Conservation (phyloP, 1,140 invertebrate species). For the Drosophila nannoptera region DNA sequence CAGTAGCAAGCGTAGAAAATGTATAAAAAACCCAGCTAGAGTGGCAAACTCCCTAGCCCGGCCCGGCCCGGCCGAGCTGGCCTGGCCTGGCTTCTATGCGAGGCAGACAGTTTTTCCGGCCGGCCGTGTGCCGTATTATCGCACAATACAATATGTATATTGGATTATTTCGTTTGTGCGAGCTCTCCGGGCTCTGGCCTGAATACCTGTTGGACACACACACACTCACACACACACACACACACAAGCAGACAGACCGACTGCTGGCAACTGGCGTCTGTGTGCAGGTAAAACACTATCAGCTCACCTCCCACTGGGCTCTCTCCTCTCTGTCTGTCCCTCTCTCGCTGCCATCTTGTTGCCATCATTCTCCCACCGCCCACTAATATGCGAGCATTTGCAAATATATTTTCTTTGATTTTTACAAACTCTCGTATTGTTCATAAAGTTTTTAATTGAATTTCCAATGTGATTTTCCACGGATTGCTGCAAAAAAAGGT, state of each 20-base stretch:
- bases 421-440: conserved; percentile 9
- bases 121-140: conserved; percentile 53
- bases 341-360: no score
- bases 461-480: conserved; percentile 4
- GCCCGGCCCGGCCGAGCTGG: no score
- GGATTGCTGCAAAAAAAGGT: not conserved
- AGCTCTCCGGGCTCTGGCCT: conserved; percentile 35
- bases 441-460: conserved; percentile 61
- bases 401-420: conserved; percentile 60
- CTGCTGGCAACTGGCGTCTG: not conserved
- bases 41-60: conserved; percentile 1
- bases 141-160: conserved; percentile 75
- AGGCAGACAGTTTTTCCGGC: conserved; percentile 16
- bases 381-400: conserved; percentile 40
- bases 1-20: conserved; percentile 34
- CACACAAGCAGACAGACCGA: not conserved
- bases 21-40: conserved; percentile 24
- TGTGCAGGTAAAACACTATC: conserved; percentile 7
- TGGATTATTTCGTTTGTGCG: conserved; percentile 60
- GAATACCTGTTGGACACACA: conserved; percentile 10
- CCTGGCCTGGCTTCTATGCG: not conserved
- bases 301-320: conserved; percentile 1
- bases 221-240: conserved; percentile 1
- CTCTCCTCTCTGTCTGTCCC: no score
- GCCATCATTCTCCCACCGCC: conserved; percentile 14